These are phyloP conservation scores for Agriopis leucophaearia DNA, from an alignment of 2,888 invertebrate species.

Conservation along the genomic window DNA sequence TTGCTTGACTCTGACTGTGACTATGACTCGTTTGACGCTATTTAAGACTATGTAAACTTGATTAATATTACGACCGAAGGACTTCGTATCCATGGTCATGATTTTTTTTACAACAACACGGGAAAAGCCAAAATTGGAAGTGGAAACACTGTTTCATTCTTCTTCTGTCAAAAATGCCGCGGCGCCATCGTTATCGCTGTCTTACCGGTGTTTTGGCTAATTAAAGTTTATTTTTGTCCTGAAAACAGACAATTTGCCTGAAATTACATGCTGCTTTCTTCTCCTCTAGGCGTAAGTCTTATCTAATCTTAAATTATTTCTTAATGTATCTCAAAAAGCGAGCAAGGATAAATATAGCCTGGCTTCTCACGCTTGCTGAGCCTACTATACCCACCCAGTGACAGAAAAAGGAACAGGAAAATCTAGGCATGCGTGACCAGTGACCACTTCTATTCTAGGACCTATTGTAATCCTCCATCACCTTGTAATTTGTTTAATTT, in stretches of 20 bases:
- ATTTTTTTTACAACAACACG: too few species aligned
- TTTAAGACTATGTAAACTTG: too few species aligned
- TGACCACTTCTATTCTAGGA: not conserved
- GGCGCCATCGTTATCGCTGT: not conserved
- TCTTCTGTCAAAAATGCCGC: not conserved
- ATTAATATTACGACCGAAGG: too few species aligned
- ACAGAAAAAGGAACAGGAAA: too few species aligned
- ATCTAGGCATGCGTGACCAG: too few species aligned
- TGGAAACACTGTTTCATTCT: not conserved
- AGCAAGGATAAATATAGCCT: not conserved
- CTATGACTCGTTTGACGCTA: too few species aligned
- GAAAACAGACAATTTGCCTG: not conserved
- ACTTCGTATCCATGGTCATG: too few species aligned
- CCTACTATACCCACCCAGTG: too few species aligned
- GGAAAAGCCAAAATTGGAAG: too few species aligned
- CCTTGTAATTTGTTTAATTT: too few species aligned
- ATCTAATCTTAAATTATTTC: not conserved
- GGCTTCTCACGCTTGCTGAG: not conserved
- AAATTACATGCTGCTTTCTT: conserved; percentile 1
- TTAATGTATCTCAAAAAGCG: not conserved
- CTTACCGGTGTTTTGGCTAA: not conserved
- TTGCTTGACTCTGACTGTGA: too few species aligned
- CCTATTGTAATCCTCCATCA: not conserved
- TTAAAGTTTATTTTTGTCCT: not conserved
- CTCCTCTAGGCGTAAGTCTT: not conserved